Percentiles rank a stretch among this genome's conserved stretches.
These are phyloP conservation scores for Rhinoraja longicauda DNA, from an alignment of 2,797 vertebrate species.

Conservation along the genomic window DNA sequence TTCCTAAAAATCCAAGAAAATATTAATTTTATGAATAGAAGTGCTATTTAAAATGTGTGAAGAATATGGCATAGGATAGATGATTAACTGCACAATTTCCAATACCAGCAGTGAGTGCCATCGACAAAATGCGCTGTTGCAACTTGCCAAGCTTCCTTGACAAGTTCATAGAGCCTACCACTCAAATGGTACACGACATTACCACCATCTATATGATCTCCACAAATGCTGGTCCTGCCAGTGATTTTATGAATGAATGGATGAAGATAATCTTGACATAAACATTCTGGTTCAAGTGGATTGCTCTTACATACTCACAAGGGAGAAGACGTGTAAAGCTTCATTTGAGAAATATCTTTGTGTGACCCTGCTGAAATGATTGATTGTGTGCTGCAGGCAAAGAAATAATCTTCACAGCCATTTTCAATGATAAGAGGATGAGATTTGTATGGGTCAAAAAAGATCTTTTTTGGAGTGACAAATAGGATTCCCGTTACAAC, in stretches of 20 bases:
- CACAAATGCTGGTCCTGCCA: no score
- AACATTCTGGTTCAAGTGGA: neutral
- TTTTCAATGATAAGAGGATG: conserved; percentile 67
- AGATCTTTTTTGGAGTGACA: conserved; percentile 67
- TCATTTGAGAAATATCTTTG: conserved; percentile 63
- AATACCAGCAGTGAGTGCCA: no score
- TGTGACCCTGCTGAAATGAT: conserved; percentile 62
- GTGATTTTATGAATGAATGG: no score
- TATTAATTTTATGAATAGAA: neutral
- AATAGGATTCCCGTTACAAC: conserved; percentile 67
- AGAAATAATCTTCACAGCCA: conserved; percentile 69
- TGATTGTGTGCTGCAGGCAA: conserved; percentile 61
- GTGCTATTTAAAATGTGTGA: neutral
- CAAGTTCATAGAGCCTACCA: no score
- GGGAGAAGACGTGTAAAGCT: conserved; percentile 56
- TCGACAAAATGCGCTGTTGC: no score
- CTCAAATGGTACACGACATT: no score
- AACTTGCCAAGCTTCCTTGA: no score
- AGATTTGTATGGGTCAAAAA: conserved; percentile 71
- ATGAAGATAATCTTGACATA: neutral
- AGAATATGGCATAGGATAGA: neutral
- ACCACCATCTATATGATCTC: no score
- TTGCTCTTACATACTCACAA: conserved; percentile 42
- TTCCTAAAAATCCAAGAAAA: neutral
- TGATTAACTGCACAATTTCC: neutral